Percentiles rank a stretch among this genome's conserved stretches.
Evolutionary conservation across 2,113 vertebrate species (phyloP).

Genomic region (Cyphotilapia sp.): DNA sequence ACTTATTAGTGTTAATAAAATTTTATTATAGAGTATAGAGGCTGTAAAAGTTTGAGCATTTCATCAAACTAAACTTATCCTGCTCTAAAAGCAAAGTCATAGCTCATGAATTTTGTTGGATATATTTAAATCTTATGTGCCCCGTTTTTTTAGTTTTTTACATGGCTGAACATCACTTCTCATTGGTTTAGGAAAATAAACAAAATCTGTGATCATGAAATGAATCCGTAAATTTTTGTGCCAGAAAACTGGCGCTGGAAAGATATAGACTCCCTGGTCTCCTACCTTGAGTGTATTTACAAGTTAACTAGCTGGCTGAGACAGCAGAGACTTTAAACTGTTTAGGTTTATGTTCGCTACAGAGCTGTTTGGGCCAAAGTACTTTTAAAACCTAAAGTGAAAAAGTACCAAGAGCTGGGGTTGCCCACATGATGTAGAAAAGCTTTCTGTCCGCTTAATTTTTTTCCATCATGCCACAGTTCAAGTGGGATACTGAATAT

Average conservation of each 20-base stretch:
- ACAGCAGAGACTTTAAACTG: background rate
- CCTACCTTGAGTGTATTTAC: background rate
- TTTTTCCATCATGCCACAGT: rapidly evolving
- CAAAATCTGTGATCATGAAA: background rate
- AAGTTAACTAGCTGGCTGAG: background rate
- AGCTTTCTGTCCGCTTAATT: rapidly evolving
- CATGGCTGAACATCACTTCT: background rate
- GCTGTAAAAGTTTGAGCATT: background rate
- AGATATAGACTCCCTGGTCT: background rate
- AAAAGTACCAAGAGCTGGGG: background rate
- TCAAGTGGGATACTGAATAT: background rate
- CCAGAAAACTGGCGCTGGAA: rapidly evolving
- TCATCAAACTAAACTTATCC: background rate
- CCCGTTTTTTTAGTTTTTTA: rapidly evolving
- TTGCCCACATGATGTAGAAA: background rate
- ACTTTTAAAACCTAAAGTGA: background rate
- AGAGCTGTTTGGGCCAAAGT: background rate
- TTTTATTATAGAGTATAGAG: background rate
- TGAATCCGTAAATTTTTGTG: background rate
- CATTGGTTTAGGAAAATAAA: background rate
- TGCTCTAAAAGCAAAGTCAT: background rate
- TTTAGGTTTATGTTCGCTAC: background rate
- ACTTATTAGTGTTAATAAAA: background rate
- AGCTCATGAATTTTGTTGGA: background rate
- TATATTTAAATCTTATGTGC: background rate